Evolutionary conservation across 2,113 vertebrate species (phyloP).

Genomic region (Microtus oregoni): DNA sequence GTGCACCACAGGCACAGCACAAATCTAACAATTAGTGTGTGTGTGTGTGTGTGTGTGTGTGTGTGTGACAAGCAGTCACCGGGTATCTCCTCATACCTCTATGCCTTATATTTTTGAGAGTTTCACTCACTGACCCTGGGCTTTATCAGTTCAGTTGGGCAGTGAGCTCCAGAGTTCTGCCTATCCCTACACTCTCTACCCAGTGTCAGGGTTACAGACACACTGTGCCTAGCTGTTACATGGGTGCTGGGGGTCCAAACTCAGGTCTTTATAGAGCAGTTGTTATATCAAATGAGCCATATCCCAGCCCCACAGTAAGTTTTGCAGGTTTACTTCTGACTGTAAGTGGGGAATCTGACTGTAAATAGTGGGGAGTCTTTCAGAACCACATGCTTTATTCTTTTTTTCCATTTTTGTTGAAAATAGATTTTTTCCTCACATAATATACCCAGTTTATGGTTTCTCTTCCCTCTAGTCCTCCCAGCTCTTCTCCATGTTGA

Average conservation of each 20-base stretch:
- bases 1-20: background rate
- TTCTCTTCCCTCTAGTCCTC: background rate
- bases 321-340: constrained; percentile 19
- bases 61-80: background rate
- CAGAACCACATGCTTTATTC: background rate
- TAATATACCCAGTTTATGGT: background rate
- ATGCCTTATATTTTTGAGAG: background rate
- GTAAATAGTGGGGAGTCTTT: background rate
- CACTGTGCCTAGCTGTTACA: background rate
- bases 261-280: background rate
- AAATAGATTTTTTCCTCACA: background rate
- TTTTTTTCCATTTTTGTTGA: background rate
- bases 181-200: background rate
- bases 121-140: background rate
- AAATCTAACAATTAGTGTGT: constrained; percentile 23
- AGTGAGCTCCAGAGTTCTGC: background rate
- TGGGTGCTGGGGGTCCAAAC: background rate
- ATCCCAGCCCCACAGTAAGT: background rate
- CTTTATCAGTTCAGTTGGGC: background rate
- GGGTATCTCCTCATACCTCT: background rate
- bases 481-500: background rate
- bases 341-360: background rate
- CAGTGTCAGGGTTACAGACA: background rate
- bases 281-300: background rate
- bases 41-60: background rate